phyloP scores from a whole-genome alignment of 2,888 invertebrate species.

The Arctia plantaginis region DNA sequence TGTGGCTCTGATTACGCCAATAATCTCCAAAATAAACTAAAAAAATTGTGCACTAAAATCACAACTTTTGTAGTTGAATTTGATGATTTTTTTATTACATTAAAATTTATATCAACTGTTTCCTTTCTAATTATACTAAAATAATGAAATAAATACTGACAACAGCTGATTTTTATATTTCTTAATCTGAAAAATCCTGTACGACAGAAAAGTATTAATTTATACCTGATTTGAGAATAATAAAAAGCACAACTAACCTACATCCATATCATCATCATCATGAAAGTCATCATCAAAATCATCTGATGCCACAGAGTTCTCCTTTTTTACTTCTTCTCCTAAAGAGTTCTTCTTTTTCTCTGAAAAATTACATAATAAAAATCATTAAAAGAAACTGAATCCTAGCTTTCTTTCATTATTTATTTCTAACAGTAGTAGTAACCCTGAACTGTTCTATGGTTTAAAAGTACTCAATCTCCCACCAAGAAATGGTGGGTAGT shows the following conservation, averaged over 20 bases:
- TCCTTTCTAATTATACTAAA: no score
- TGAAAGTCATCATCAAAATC: conserved; percentile 53
- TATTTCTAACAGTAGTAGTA: neutral
- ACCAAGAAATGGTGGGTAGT: neutral
- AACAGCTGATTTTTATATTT: no score
- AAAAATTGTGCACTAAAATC: no score
- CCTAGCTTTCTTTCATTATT: neutral
- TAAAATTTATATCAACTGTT: no score
- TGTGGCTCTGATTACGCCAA: no score
- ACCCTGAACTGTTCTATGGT: neutral
- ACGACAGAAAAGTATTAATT: neutral
- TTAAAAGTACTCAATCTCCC: neutral
- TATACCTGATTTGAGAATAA: neutral
- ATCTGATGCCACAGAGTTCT: conserved; percentile 39
- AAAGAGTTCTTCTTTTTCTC: conserved; percentile 32
- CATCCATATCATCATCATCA: conserved; percentile 52
- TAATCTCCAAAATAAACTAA: no score
- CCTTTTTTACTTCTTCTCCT: conserved; percentile 57
- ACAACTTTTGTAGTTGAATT: no score
- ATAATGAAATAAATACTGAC: no score
- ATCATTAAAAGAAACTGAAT: neutral
- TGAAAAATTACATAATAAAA: conserved; percentile 25
- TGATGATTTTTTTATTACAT: no score
- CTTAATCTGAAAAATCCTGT: no score
- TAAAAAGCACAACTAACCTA: conserved; percentile 21